Evolutionary conservation across 2,797 vertebrate species (phyloP).

Genomic region (Taenioides sp.): DNA sequence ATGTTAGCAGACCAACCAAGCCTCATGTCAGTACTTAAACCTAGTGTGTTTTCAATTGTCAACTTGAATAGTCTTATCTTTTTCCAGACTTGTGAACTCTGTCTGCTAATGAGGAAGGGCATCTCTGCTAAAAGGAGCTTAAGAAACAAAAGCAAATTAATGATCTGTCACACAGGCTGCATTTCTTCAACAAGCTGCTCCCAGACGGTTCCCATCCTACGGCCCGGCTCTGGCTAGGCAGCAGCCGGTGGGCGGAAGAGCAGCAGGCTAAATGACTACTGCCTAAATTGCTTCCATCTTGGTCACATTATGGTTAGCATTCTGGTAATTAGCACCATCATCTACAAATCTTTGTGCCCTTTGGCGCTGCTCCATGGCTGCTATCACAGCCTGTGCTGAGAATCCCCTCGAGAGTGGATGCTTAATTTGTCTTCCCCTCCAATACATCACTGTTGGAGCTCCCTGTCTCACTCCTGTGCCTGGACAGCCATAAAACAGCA

Average conservation of each 20-base stretch:
- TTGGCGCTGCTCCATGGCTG: slow-evolving; percentile 80
- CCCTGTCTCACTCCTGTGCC: slow-evolving; percentile 68
- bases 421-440: slow-evolving; percentile 75
- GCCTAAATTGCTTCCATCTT: slow-evolving; percentile 90
- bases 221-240: slow-evolving; percentile 60
- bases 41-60: slow-evolving; percentile 17
- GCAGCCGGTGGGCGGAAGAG: slow-evolving; percentile 84
- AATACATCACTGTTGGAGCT: slow-evolving; percentile 67
- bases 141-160: slow-evolving; percentile 34
- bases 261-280: slow-evolving; percentile 85
- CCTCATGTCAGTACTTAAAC: slow-evolving; percentile 13
- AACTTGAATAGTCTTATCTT: slow-evolving; percentile 15
- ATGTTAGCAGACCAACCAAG: slow-evolving; percentile 13
- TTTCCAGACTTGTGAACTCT: slow-evolving; percentile 16
- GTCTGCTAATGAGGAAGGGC: not conserved
- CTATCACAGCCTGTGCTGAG: slow-evolving; percentile 67
- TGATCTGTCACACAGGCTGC: slow-evolving; percentile 28
- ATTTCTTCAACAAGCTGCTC: slow-evolving; percentile 57
- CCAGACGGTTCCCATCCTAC: slow-evolving; percentile 68
- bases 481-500: slow-evolving; percentile 51
- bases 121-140: slow-evolving; percentile 12
- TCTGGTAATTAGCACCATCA: slow-evolving; percentile 91
- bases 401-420: slow-evolving; percentile 69
- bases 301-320: slow-evolving; percentile 84
- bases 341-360: slow-evolving; percentile 88